These are phyloP conservation scores for Globicephala melas DNA, from an alignment of 2,113 vertebrate genomes.

Conservation along the genomic window DNA sequence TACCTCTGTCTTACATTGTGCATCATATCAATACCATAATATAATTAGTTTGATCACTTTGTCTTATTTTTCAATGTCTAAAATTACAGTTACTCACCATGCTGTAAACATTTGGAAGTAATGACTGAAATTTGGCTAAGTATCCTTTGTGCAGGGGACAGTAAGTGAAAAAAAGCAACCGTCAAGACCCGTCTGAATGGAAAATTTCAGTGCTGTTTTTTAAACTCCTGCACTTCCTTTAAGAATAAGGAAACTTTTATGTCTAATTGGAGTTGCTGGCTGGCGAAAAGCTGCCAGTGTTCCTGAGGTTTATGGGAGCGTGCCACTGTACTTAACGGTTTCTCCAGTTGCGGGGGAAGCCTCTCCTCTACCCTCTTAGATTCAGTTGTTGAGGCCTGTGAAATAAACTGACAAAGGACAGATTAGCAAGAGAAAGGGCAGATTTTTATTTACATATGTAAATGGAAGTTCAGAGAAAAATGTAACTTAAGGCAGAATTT, in stretches of 20 bases:
- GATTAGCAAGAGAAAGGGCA: not conserved
- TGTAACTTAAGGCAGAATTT: not conserved
- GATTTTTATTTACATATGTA: not conserved
- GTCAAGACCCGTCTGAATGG: not conserved
- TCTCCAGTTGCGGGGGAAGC: not conserved
- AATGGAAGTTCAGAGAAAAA: not conserved
- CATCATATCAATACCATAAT: conserved; percentile 40
- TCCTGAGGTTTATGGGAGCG: not conserved
- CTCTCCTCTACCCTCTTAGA: not conserved
- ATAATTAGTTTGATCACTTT: not conserved
- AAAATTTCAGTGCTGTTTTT: not conserved
- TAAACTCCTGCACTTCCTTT: not conserved
- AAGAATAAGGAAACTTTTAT: not conserved
- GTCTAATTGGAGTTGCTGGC: not conserved
- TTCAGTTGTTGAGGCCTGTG: not conserved
- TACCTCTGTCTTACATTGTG: conserved; percentile 60
- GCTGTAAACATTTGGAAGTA: conserved; percentile 42
- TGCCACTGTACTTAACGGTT: not conserved
- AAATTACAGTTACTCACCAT: conserved; percentile 8
- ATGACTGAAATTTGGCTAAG: not conserved
- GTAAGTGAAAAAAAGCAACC: not conserved
- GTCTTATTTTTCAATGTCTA: conserved; percentile 9
- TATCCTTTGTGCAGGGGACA: not conserved
- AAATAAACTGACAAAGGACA: not conserved
- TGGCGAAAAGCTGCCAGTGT: not conserved